Evolutionary conservation across 2,113 vertebrate genomes (phyloP), one percentile per base, ranked within the genome.

Genomic region (Ahaetulla prasina): DNA sequence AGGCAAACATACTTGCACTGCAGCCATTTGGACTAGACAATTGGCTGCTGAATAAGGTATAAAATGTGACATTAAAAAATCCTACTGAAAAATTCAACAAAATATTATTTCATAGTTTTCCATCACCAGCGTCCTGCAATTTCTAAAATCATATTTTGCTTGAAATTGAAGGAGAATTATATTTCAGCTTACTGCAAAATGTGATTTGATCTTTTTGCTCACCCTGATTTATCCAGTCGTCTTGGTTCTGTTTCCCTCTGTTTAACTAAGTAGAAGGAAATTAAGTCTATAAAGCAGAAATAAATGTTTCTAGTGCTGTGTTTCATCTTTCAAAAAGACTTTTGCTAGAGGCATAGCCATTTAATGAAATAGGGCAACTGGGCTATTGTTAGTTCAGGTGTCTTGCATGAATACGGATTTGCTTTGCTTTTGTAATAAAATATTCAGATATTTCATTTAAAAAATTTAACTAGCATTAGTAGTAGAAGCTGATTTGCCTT

Each of bases 61-160:
- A 85, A 50, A 52, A 45, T 16, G 6, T 18, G 30, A 27, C 23
- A 8, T n/a, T 22, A 60, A 20, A 54, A 23, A 12, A 88, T n/a
- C 1, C 12, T 0, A 1, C 27, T 0, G 9, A 23, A 85, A 6
- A 8, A 8, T 0, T 30, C n/a, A 43, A 25, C 20, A 20, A 39
- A 3, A 20, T 1, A 0, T 0, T 1, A 0, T 20, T 91, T 23
- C 10, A 16, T 39, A 74, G 63, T 50, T 63, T 54, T 8, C 53
- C 10, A 8, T 52, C 0, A 8, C 2, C 74, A 80, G 74, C 35
- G 22, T 35, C 8, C 35, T 80, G 35, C 8, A 80, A 43, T 84
- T 43, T 1, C 20, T 23, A 52, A 8, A 0, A 3, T 39, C 0
- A 0, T 0, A 0, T 0, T 0, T 0, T 7, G 16, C 6, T 92